A percentile compares a stretch with the other conserved stretches of the same genome.
These are phyloP conservation scores for Bolinopsis microptera DNA, from an alignment of 37 sponge, comb jelly and placozoan genomes.

Conservation along the genomic window DNA sequence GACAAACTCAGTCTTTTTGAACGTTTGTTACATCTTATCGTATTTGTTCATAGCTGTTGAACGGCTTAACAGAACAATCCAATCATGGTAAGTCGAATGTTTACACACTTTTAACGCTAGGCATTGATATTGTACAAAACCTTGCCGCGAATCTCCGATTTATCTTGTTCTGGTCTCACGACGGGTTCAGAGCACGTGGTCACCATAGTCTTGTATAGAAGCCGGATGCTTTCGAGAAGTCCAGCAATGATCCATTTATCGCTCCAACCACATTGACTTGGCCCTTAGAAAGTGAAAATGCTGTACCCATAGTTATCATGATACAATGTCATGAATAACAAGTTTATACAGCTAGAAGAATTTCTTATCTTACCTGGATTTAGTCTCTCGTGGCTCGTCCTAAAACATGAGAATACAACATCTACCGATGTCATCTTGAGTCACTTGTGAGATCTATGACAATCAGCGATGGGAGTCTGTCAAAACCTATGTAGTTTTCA, in stretches of 20 bases:
- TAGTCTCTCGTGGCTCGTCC: neutral
- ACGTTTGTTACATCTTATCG: conserved; percentile 23
- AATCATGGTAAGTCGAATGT: conserved; percentile 33
- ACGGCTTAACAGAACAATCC: conserved; percentile 9
- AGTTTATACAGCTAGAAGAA: neutral
- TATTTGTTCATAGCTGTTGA: neutral
- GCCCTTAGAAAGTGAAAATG: too few relatives aligned
- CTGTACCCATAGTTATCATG: neutral
- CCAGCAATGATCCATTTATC: too few relatives aligned
- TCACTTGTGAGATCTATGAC: too few relatives aligned
- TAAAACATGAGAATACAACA: neutral
- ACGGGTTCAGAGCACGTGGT: too few relatives aligned
- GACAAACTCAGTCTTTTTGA: neutral
- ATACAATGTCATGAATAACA: neutral
- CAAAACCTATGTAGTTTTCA: too few relatives aligned
- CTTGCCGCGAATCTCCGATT: too few relatives aligned
- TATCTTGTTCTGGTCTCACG: too few relatives aligned
- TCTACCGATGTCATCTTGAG: too few relatives aligned
- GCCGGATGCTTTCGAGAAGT: too few relatives aligned
- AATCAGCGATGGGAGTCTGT: too few relatives aligned
- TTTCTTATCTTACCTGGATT: neutral
- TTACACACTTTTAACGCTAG: neutral
- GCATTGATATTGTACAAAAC: neutral
- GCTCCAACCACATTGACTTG: too few relatives aligned
- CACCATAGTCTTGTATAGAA: too few relatives aligned